Base-by-base conservation (phyloP, 2,113 vertebrate species). In the Erythrocebus patas region DNA sequence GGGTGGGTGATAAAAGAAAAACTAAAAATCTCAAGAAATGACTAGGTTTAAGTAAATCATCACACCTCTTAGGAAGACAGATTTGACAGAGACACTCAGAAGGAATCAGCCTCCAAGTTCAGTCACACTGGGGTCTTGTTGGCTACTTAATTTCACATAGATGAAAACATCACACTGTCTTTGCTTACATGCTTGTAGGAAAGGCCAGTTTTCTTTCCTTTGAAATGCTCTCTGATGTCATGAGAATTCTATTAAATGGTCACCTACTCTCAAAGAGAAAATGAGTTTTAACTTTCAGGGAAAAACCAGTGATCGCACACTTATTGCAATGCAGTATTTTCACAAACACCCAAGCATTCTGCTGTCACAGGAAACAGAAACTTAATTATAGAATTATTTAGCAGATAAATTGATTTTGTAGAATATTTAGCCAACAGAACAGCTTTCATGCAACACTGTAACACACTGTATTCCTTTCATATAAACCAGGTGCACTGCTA, bases 321-420 rank as follows among this genome's bases (percentile, higher is more conserved):
- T 98, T 98, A 95, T 94, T 98, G 96, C 95, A 98, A 97, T 98
- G 98, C 97, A 98, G 95, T 86, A 98, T 98, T 98, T 93, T 97
- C 89, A 86, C 13, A 43, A 96, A 97, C 86, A 89, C 75, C 78
- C 85, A 80, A 96, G 73, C 43, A 35, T 91, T 95, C 97, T 68
- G 88, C 76, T 97, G 93, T 89, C 79, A 89, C 48, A 96, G 91
- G 96, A 97, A 97, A 98, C 55, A 95, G 88, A 98, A 98, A 96
- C 32, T 66, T 80, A 68, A 11, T 52, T 48, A 90, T 9, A 79
- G 48, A 89, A 50, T 52, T 85, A 43, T 23, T 75, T 43, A 95
- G 92, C 75, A 93, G 86, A 59, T 57, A 97, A 92, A 80, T 79
- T 59, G 30, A 95, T 97, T 97, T 95, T 97, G 17, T 84, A 97